Percentiles rank a stretch among this genome's conserved stretches.
These are phyloP conservation scores for Plebejus anna DNA, from an alignment of 2,888 invertebrate genomes.

Conservation along the genomic window DNA sequence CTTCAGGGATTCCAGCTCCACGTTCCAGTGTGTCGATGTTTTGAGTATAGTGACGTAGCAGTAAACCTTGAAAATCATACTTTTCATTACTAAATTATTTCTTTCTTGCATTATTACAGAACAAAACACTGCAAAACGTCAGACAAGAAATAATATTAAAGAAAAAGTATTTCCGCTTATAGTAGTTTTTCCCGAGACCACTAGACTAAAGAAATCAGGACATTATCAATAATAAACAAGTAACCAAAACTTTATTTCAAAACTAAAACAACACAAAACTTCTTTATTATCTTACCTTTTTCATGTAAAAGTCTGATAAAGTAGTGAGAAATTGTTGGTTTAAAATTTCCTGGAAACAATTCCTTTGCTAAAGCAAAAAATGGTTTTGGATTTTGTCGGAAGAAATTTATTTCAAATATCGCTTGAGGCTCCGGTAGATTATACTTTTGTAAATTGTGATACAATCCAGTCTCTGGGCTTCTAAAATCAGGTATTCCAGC, in stretches of 20 bases:
- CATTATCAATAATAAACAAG: no score
- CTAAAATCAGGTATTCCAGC: conserved; percentile 98
- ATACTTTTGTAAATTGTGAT: conserved; percentile 94
- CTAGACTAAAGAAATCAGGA: no score
- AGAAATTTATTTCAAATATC: conserved; percentile 94
- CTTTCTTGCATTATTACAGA: not conserved
- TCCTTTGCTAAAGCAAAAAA: conserved; percentile 95
- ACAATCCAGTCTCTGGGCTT: conserved; percentile 94
- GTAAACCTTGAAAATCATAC: conserved; percentile 59
- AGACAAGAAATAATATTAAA: not conserved
- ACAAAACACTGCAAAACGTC: not conserved
- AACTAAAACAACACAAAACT: no score
- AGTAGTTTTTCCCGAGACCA: no score
- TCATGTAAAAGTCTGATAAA: conserved; percentile 92
- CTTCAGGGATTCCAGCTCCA: conserved; percentile 89
- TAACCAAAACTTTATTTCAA: no score
- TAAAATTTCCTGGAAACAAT: conserved; percentile 91
- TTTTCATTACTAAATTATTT: not conserved
- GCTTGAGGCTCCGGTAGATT: conserved; percentile 94
- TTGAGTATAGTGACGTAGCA: conserved; percentile 90
- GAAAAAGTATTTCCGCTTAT: no score
- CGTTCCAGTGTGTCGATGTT: conserved; percentile 97
- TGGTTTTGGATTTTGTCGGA: conserved; percentile 92
- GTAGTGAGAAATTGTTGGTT: conserved; percentile 94
- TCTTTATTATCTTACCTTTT: conserved; percentile 77